Conservation (phyloP, 2,888 invertebrate genomes). For the Marasmarcha lunaedactyla region DNA sequence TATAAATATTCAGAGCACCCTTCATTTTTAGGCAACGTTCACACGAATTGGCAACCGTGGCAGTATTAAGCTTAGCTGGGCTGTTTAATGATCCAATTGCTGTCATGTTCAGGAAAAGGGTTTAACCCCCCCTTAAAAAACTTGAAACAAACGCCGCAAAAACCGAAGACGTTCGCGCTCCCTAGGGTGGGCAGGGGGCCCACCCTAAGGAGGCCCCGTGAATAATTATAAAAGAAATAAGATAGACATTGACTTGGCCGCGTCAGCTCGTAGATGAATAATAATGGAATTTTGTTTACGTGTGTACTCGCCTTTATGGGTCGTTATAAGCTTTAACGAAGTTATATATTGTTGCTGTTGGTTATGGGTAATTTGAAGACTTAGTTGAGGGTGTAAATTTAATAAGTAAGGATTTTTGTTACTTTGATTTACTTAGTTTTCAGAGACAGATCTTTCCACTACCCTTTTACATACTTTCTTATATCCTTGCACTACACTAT, state of each 20-base stretch:
- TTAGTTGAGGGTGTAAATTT: no score
- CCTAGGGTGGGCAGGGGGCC: constrained; percentile 28
- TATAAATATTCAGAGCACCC: background rate
- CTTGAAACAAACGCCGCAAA: constrained; percentile 70
- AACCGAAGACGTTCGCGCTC: constrained; percentile 65
- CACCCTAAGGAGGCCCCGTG: constrained; percentile 43
- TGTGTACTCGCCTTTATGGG: constrained; percentile 48
- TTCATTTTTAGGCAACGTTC: background rate
- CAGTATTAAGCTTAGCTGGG: constrained; percentile 58
- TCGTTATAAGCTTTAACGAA: constrained; percentile 35
- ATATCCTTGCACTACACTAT: no score
- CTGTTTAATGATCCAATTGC: constrained; percentile 70
- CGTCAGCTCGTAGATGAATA: constrained; percentile 64
- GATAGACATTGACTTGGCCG: constrained; percentile 67
- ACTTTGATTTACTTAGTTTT: no score
- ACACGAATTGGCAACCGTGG: constrained; percentile 14
- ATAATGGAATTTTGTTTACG: constrained; percentile 64
- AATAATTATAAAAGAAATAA: constrained; percentile 72
- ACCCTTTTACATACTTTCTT: no score
- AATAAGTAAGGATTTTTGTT: no score
- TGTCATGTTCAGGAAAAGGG: constrained; percentile 71
- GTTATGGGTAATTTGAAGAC: no score
- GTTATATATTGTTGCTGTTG: constrained; percentile 38
- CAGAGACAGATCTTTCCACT: no score
- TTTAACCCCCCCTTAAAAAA: constrained; percentile 65